Base-by-base conservation (phyloP, 2,888 invertebrate genomes). In the Graphium colonna region DNA sequence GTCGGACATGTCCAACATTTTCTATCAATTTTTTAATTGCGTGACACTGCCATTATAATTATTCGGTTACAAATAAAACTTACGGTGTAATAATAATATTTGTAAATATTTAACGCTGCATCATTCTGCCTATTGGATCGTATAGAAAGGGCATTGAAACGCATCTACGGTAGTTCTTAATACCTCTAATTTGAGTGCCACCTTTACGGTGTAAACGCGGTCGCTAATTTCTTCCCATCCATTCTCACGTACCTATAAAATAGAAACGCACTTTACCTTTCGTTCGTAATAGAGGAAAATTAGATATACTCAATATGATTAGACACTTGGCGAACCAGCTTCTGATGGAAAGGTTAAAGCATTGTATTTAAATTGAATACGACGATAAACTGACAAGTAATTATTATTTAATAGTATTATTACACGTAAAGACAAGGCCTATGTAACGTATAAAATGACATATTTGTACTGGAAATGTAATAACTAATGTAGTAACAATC, bases 221-320 rank as follows among this genome's bases (percentile, higher is more conserved):
- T 33, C 12, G 12, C 12, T 28, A 47, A 47, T 47, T 47, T 47
- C 43, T 15, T 42, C 15, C 3, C 10, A 16, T 36, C 21, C 43
- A 50, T 43, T 50, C 43, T n/a, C 36, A 26, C 21, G 38, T 50
- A 50, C n/a, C 41, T 3, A 15, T 42, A 18, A 36, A 50, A 43
- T 48, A 48, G 43, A 50, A 43, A 43, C 36, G 50, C 46, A 38
- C n/a, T 41, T 7, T 42, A 21, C 18, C 36, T 50, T 50, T 43
- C 36, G 36, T 50, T 43, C 21, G 43, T 50, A 50, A 36, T 38
- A 26, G 21, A 33, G 36, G 18, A 18, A 33, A 50, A 42, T 42
- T 36, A 50, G 33, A 49, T 31, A 49, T 41, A 31, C 33, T 21
- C 33, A 49, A 47, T 47, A n/a, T 33, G 49, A 42, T 49, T 49